Evolutionary conservation across 53 echinoderm and acorn worm species (phyloP).

Genomic region (Zoroaster sp.): DNA sequence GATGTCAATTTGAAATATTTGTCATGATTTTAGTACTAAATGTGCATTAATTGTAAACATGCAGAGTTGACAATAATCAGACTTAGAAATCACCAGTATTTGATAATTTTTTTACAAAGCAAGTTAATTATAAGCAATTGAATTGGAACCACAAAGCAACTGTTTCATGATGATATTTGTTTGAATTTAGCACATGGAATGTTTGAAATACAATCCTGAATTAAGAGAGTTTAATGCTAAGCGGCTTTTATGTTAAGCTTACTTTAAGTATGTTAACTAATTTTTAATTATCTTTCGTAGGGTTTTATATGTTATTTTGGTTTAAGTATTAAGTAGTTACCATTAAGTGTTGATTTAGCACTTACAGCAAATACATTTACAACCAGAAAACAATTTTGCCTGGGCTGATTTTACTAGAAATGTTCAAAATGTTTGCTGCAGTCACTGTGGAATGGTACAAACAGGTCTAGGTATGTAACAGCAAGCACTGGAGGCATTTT

Average conservation of each 20-base stretch:
- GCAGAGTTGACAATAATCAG: background rate
- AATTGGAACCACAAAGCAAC: slow-evolving; percentile 7
- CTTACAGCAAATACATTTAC: background rate
- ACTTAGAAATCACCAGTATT: slow-evolving; percentile 11
- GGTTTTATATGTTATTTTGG: background rate
- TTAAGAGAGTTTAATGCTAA: background rate
- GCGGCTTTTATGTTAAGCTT: slow-evolving; percentile 41
- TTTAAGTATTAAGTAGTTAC: slow-evolving; percentile 33
- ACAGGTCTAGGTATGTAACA: background rate
- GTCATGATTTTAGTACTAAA: slow-evolving; percentile 24
- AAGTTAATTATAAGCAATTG: slow-evolving; percentile 3
- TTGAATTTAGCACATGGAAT: background rate
- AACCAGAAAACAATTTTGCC: background rate
- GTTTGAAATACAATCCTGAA: slow-evolving; percentile 10
- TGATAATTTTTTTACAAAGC: background rate
- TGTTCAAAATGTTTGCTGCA: background rate
- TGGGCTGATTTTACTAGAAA: background rate
- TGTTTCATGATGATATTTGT: background rate
- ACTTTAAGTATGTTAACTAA: background rate
- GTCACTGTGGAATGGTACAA: background rate
- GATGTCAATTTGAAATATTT: background rate
- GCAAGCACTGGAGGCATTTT: background rate
- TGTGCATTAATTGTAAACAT: background rate
- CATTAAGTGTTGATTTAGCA: background rate
- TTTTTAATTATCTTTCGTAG: background rate